Evolutionary conservation across 2,113 vertebrate species (phyloP).

Genomic region (Tapirus terrestris): DNA sequence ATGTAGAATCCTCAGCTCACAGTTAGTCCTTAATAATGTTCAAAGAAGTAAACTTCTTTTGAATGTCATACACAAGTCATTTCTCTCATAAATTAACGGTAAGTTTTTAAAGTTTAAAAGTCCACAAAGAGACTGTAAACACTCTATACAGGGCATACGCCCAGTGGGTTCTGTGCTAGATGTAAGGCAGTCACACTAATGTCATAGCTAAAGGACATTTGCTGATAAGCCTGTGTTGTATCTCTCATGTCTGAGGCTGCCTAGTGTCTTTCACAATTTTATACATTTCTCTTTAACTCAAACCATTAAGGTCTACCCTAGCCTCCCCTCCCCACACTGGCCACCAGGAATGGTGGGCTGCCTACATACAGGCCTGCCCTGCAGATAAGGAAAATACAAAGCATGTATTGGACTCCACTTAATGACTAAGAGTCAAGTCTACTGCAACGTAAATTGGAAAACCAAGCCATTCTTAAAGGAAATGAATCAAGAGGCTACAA

Average conservation of each 20-base stretch:
- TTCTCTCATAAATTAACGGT: not conserved
- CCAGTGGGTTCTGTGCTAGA: not conserved
- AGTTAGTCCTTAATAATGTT: not conserved
- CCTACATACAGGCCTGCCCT: not conserved
- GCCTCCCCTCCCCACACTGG: not conserved
- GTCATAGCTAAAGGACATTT: not conserved
- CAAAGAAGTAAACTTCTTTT: constrained; percentile 29
- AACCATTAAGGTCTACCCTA: not conserved
- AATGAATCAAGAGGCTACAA: not conserved
- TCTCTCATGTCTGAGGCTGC: not conserved
- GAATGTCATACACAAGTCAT: not conserved
- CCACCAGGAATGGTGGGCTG: not conserved
- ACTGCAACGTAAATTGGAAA: not conserved
- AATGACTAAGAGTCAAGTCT: not conserved
- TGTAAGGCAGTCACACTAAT: not conserved
- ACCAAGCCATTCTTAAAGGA: not conserved
- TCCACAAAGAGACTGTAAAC: not conserved
- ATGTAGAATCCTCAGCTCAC: not conserved
- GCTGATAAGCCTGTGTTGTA: not conserved
- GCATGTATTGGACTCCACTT: not conserved
- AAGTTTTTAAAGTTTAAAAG: not conserved
- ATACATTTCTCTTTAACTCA: not conserved
- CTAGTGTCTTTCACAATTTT: not conserved
- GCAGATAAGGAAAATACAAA: not conserved
- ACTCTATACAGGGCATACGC: not conserved